phyloP scores from a whole-genome alignment of 2,888 invertebrate species.

The Mimas tiliae region DNA sequence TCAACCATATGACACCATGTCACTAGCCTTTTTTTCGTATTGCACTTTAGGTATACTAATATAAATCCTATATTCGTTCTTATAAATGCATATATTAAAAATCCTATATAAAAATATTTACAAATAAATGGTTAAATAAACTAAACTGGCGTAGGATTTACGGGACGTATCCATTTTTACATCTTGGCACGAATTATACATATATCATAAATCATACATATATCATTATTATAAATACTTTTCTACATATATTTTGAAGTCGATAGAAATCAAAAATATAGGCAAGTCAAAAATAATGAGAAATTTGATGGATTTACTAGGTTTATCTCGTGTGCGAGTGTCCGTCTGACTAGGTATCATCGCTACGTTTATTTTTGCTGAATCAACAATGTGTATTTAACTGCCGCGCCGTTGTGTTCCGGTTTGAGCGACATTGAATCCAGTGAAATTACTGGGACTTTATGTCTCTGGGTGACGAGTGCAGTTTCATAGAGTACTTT shows the following conservation, averaged over 20 bases:
- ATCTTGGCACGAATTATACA: conserved; percentile 63
- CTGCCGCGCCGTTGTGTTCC: too few relatives aligned
- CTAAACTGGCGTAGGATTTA: conserved; percentile 47
- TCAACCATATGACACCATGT: not conserved
- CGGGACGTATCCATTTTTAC: conserved; percentile 52
- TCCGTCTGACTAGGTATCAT: too few relatives aligned
- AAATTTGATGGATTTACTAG: too few relatives aligned
- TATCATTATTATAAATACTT: too few relatives aligned
- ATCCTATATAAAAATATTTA: conserved; percentile 65
- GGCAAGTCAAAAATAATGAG: not conserved
- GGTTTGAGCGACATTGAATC: too few relatives aligned
- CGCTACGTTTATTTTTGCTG: too few relatives aligned
- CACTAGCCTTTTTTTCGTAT: not conserved
- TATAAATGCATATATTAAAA: conserved; percentile 58
- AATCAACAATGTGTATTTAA: too few relatives aligned
- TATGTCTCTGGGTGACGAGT: too few relatives aligned
- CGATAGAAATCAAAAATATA: not conserved
- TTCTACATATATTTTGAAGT: not conserved
- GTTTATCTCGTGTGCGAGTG: too few relatives aligned
- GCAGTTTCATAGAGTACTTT: too few relatives aligned
- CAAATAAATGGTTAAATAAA: conserved; percentile 51
- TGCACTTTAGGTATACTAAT: conserved; percentile 13
- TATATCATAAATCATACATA: too few relatives aligned
- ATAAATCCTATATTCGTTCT: conserved; percentile 33
- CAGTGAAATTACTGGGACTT: too few relatives aligned